Evolutionary conservation across 2,888 invertebrate genomes (phyloP), one percentile per base, ranked within the genome.

Genomic region (Caenorhabditis imperialis): DNA sequence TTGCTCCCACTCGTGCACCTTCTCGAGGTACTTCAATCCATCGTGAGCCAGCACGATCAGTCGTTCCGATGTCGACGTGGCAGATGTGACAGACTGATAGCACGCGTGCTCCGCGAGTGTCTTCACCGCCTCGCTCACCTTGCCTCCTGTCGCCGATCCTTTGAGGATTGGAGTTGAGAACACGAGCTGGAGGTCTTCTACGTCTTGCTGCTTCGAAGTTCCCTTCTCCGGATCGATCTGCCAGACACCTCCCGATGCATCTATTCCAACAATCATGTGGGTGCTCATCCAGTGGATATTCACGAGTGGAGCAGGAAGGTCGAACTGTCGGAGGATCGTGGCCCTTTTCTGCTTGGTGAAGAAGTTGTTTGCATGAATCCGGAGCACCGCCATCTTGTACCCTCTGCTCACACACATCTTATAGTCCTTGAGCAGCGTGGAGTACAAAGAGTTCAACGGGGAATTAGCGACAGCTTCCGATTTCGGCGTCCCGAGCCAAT

Each of bases 111-210:
- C 86, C 77, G 83, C 81, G 30, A 82, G 37, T 61, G 88, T 88
- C 86, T 91, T 91, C 91, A 94, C 91, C 12, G 93, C 93, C 88
- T 92, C 91, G 88, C 92, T 92, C 74, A 93, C 98, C 88, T 95
- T 95, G 0, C 97, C 96, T 6, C 98, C 98, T 0, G 97, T 97
- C 74, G 96, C 95, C 5, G 55, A 63, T 44, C 79, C 90, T 82
- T 90, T 90, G 83, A 89, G 90, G 79, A 89, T 89, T 55, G 89
- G 89, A 2, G 89, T 89, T 44, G 89, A 88, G 81, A 90, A 90
- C 3, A 89, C 88, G 16, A 90, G 77, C 73, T 89, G 87, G 3
- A 88, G 86, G 25, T 75, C 74, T 3, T 73, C 75, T 2, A 57
- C 57, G n/a, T 88, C 85, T 14, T 85, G 83, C n/a, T 88, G 80